These are phyloP conservation scores for Candoia aspera DNA, from an alignment of 2,113 vertebrate genomes.

Conservation along the genomic window DNA sequence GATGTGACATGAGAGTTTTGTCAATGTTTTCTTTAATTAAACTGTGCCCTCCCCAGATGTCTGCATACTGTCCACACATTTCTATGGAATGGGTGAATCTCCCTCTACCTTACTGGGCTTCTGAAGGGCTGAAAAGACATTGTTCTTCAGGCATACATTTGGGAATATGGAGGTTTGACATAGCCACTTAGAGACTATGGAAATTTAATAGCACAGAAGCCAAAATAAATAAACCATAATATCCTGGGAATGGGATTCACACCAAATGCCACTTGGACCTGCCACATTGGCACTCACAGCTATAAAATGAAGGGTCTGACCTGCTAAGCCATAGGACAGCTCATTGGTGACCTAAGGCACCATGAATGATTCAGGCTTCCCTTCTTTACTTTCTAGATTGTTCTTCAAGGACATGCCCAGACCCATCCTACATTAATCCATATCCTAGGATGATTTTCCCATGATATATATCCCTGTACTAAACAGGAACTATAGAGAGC, in stretches of 20 bases:
- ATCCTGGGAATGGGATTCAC: neutral
- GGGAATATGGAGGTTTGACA: neutral
- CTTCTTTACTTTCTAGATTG: neutral
- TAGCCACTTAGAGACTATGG: neutral
- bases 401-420: neutral
- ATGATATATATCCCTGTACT: neutral
- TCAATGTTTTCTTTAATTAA: neutral
- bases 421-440: neutral
- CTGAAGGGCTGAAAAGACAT: neutral
- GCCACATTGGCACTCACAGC: neutral
- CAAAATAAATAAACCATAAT: neutral
- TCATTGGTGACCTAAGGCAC: neutral
- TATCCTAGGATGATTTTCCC: neutral
- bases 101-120: neutral
- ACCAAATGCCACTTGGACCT: neutral
- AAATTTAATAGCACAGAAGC: neutral
- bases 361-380: neutral
- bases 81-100: neutral
- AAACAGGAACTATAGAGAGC: neutral
- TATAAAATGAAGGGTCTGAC: neutral
- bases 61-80: neutral
- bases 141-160: neutral
- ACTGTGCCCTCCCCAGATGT: neutral
- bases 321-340: neutral
- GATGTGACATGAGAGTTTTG: neutral